Evolutionary conservation across 2,888 invertebrate species (phyloP), one percentile per base, ranked within the genome.

Genomic region (Thyatira batis): DNA sequence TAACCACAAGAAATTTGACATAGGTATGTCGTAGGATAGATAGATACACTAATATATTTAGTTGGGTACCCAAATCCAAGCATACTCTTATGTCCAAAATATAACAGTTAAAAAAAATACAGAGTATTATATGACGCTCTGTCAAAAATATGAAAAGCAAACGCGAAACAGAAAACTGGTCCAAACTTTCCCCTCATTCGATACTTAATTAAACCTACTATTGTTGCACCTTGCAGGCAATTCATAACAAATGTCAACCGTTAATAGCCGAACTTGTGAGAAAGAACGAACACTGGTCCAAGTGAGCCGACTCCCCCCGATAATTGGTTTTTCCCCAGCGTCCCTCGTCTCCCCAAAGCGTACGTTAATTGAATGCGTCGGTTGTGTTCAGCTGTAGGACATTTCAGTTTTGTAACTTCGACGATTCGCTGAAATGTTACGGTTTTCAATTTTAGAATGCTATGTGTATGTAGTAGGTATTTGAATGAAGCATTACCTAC

Each of bases 221-320:
- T 86, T 88, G 86, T 89, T 87, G 86, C 84, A 85, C 80, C 82
- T 84, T 78, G 76, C 82, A 75, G 62, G 73, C 78, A 72, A 84
- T 86, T 85, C 82, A 84, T 87, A 87, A 84, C 83, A 79, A 83
- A 76, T 80, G 84, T 73, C 82, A 79, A 73, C 70, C 75, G 78
- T 73, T 85, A 84, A 84, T 81, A 78, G 78, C 72, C 65, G 55
- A 81, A 83, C 76, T 85, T 82, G 76, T 67, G 66, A 39, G 73
- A 71, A 79, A 76, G 68, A 73, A 72, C 51, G 55, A 54, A 44
- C 71, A 64, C 72, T 66, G 71, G 71, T 67, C 71, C 68, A 67
- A 70, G 58, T 20, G 46, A 60, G 65, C 55, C 64, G 68, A 71
- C 55, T 64, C 73, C 76, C 74, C 78, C 70, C 72, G 69, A 76